Evolutionary conservation across 2,888 invertebrate species (phyloP).

Genomic region (Encarsia formosa): DNA sequence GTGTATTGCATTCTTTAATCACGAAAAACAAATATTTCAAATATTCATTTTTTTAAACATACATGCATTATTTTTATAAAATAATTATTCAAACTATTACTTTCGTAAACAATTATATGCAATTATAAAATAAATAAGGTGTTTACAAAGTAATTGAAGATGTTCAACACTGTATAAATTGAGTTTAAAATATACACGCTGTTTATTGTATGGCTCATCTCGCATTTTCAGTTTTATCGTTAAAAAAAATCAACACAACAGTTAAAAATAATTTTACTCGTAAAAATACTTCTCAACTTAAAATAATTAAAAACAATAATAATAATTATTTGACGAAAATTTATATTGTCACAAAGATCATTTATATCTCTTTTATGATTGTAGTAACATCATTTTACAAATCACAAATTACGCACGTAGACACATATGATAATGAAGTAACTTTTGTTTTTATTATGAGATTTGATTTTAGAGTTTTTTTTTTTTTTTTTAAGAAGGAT

Average conservation of each 20-base stretch:
- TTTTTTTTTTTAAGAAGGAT: background rate
- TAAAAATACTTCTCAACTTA: constrained; percentile 13
- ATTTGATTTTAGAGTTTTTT: constrained; percentile 17
- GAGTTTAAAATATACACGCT: too few species aligned
- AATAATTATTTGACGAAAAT: constrained; percentile 14
- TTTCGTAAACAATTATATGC: too few species aligned
- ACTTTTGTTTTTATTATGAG: constrained; percentile 9
- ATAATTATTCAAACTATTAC: too few species aligned
- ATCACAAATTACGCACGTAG: constrained; percentile 27
- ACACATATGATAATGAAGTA: constrained; percentile 24
- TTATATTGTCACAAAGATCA: constrained; percentile 13
- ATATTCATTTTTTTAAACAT: too few species aligned
- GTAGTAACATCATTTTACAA: constrained; percentile 23
- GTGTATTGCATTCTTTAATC: too few species aligned
- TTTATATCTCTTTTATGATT: constrained; percentile 20
- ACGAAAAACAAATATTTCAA: too few species aligned
- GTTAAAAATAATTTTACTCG: constrained; percentile 17
- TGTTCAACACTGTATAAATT: too few species aligned
- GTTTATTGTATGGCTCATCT: too few species aligned
- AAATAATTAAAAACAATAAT: constrained; percentile 20
- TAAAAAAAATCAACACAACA: constrained; percentile 9
- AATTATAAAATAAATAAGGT: too few species aligned
- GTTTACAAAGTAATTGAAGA: too few species aligned
- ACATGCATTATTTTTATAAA: too few species aligned
- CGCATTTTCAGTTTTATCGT: background rate